Base-by-base conservation (phyloP, 2,888 invertebrate species). In the Branchipolynoe longqiensis region DNA sequence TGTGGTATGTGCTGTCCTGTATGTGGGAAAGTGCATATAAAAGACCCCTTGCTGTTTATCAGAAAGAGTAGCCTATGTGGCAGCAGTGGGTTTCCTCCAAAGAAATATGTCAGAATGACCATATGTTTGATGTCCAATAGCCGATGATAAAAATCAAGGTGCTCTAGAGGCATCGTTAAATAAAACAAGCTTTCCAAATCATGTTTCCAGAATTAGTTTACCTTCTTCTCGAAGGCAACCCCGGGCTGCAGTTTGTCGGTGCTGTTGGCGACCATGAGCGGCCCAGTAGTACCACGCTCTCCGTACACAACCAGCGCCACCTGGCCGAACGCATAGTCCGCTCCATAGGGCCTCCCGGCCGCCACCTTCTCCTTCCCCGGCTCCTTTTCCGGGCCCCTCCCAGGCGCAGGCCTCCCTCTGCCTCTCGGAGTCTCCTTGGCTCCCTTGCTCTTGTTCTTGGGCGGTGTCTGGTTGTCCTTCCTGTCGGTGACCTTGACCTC, bases 341-440 rank as follows among this genome's bases (percentile, higher is more conserved):
- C 18, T 12, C 69, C 69, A 69, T 69, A 69, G 2, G 69, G 69
- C 38, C 18, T 78, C 82, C 58, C 82, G 41, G 33, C 74, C 25
- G 74, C 74, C 40, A 33, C 3, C 18, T 81, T 54, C 4, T 74
- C 74, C 28, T 81, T 81, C 33, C 38, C 74, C 22, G n/a, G n/a
- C 6, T 81, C 31, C 25, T 40, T 81, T 28, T 40, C 54, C 28
- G 41, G 28, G n/a, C n/a, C n/a, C n/a, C n/a, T n/a, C n/a, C n/a
- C n/a, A n/a, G 31, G 48, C 12, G 41, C 25, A n/a, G 14, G 48
- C 18, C 48, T 41, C 14, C 28, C 41, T 38, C 38, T 22, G 1
- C 14, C n/a, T 4, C n/a, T 1, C 38, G 1, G 74, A 12, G n/a
- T 74, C 48, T 81, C 81, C 54, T 48, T 81, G 33, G 81, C 41